phyloP scores from a whole-genome alignment of 2,888 invertebrate species.

The Lobophora halterata region DNA sequence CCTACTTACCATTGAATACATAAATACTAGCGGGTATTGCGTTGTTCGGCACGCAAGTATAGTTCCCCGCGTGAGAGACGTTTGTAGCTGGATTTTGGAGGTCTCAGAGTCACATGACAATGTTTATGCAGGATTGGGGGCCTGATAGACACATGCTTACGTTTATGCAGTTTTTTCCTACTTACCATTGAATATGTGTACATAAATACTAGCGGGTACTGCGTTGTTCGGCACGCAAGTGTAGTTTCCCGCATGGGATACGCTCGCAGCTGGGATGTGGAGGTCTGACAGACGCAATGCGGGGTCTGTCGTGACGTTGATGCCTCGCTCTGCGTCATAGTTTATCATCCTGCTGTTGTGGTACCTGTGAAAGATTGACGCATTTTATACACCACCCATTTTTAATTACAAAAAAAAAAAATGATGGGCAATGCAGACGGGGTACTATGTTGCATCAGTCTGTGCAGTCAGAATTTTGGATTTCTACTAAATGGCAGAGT shows the following conservation, averaged over 20 bases:
- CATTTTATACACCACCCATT: too few relatives aligned
- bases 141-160: background rate
- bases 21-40: too few relatives aligned
- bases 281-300: slow-evolving; percentile 85
- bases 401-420: too few relatives aligned
- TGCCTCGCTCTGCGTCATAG: slow-evolving; percentile 92
- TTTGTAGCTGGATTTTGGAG: slow-evolving; percentile 81
- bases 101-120: slow-evolving; percentile 86
- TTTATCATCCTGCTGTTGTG: slow-evolving; percentile 96
- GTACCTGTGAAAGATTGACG: slow-evolving; percentile 77
- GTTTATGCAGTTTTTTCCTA: background rate
- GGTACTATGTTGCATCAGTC: too few relatives aligned
- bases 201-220: slow-evolving; percentile 91
- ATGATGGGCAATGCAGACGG: too few relatives aligned
- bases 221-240: slow-evolving; percentile 95
- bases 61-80: too few relatives aligned
- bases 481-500: too few relatives aligned
- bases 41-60: too few relatives aligned
- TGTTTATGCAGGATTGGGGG: too few relatives aligned
- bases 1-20: too few relatives aligned
- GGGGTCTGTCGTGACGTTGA: slow-evolving; percentile 92
- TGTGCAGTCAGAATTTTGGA: too few relatives aligned
- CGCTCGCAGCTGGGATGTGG: slow-evolving; percentile 80
- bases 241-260: slow-evolving; percentile 91
- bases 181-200: slow-evolving; percentile 94